A percentile compares a stretch with the other conserved stretches of the same genome.
Evolutionary conservation across 1,140 invertebrate genomes (phyloP).

Genomic region (Procambarus clarkii): DNA sequence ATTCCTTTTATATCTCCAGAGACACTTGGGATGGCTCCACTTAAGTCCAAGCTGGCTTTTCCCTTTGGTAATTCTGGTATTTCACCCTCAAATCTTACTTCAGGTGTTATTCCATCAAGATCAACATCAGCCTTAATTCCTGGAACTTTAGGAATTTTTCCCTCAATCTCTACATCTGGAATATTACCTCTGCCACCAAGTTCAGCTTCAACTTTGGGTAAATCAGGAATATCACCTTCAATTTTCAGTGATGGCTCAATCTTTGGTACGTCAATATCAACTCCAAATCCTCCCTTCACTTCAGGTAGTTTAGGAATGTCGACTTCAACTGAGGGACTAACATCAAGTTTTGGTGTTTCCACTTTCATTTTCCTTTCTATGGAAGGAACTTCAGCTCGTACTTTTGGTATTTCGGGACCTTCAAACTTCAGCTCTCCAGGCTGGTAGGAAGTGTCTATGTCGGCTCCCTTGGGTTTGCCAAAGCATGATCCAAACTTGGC

Average conservation of each 20-base stretch:
- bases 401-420: slow-evolving; percentile 43
- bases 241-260: slow-evolving; percentile 14
- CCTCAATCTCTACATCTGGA: slow-evolving; percentile 26
- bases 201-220: slow-evolving; percentile 55
- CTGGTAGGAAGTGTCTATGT: slow-evolving; percentile 23
- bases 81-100: background rate
- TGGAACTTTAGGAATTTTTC: background rate
- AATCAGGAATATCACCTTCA: slow-evolving; percentile 43
- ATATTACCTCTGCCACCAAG: slow-evolving; percentile 38
- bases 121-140: slow-evolving; percentile 33
- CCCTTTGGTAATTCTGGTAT: slow-evolving; percentile 20
- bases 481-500: slow-evolving; percentile 53
- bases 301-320: slow-evolving; percentile 20
- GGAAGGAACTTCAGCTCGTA: slow-evolving; percentile 15
- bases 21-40: background rate
- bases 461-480: slow-evolving; percentile 47
- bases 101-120: background rate
- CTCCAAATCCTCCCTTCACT: slow-evolving; percentile 15
- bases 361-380: slow-evolving; percentile 33
- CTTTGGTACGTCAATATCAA: slow-evolving; percentile 33
- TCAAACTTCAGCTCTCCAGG: slow-evolving; percentile 26
- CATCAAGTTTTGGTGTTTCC: slow-evolving; percentile 3
- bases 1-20: slow-evolving; percentile 14
- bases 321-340: slow-evolving; percentile 18
- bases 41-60: background rate